These are phyloP conservation scores for Drosophila subobscura DNA, from an alignment of 1,140 invertebrate species.

Conservation along the genomic window DNA sequence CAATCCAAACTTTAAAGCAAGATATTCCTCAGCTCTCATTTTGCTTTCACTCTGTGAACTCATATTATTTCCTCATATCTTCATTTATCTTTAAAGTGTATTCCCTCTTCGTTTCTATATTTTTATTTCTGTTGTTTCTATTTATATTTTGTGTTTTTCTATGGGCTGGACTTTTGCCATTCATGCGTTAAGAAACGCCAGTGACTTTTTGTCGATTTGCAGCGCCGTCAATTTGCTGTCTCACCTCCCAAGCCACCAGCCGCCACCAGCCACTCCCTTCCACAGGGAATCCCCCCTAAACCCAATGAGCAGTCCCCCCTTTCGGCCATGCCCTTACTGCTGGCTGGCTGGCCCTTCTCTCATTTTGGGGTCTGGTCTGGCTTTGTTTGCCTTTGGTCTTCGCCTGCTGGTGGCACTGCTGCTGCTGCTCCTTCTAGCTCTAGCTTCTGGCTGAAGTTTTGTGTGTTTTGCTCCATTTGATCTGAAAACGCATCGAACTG, in stretches of 20 bases:
- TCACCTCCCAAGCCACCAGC: background rate
- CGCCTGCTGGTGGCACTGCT: constrained; percentile 29
- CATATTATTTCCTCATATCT: background rate
- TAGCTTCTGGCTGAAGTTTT: constrained; percentile 26
- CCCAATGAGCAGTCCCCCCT: background rate
- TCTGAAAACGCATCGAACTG: constrained; percentile 60
- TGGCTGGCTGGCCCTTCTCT: constrained; percentile 39
- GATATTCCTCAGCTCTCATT: no score
- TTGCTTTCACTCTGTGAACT: no score
- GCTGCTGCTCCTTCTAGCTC: no score
- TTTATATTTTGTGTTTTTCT: constrained; percentile 49
- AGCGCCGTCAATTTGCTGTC: constrained; percentile 74
- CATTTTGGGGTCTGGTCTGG: constrained; percentile 58
- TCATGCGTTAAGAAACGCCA: constrained; percentile 76
- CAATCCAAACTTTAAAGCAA: no score
- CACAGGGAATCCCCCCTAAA: constrained; percentile 3
- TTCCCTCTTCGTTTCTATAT: background rate
- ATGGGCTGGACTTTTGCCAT: constrained; percentile 53
- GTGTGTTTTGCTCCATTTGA: constrained; percentile 79
- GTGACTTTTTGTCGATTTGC: constrained; percentile 66
- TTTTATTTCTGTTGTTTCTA: constrained; percentile 23
- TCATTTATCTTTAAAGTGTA: background rate
- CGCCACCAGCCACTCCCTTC: constrained; percentile 11
- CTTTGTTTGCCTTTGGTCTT: constrained; percentile 72
- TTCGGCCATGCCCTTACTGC: constrained; percentile 11